Evolutionary conservation across 1,140 invertebrate genomes (phyloP), one percentile per base, ranked within the genome.

Genomic region (Trypoxylus dichotomus): DNA sequence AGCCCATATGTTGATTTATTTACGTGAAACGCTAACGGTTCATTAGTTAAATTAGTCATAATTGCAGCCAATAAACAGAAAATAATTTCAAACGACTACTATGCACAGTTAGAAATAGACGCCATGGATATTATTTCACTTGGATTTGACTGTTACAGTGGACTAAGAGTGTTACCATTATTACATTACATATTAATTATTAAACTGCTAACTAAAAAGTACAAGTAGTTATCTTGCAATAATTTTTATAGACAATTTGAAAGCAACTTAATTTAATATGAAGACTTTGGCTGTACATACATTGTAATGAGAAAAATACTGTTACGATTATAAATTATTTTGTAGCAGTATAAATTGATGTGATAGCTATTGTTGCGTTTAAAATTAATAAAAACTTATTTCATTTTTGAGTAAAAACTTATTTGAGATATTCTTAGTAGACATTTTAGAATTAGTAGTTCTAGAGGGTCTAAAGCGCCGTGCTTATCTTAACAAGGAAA

Each of bases 1-100:
- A 29, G 24, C 21, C 21, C 21, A 68, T 68, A 68, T 29, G 60
- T 29, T 68, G 60, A 68, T 68, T 68, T 68, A 68, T 68, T 68
- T 27, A 68, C 60, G 21, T 29, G 60, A 68, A 27, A 68, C 24
- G 60, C 60, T 68, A 68, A 68, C 60, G 60, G 60, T 68, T 68
- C 24, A 27, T 68, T 68, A 68, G 60, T 68, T 68, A 68, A 68
- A 68, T 68, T 68, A 68, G 27, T 13, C 13, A 24, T 68, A 68
- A 68, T 68, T 68, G 60, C 60, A 29, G 27, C 60, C 27, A 29
- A 68, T 24, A 68, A 13, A 24, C 60, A 29, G 60, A 68, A 68
- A 68, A 29, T 24, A 13, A 21, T 68, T 21, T 24, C 24, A 68
- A 10, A 27, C 60, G 6, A 6, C 60, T 24, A 24, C 24, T 68